Base-by-base conservation (phyloP, 2,797 vertebrate species). In the Karalla daura region DNA sequence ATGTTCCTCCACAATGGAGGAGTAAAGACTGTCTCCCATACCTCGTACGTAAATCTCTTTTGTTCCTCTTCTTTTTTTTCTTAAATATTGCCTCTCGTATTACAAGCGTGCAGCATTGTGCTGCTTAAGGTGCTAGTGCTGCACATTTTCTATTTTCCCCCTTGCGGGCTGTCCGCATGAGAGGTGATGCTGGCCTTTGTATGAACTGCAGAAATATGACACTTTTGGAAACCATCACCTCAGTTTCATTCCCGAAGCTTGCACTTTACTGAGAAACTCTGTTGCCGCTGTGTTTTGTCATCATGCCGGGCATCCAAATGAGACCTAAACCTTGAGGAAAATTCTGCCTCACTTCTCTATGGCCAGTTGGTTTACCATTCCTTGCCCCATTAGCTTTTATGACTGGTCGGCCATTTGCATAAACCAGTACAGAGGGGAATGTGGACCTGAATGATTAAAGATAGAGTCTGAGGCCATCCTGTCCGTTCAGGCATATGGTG, bases 151-250 rank as follows among this genome's bases (percentile, higher is more conserved):
- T 63, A 53, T 52, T 80, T 70, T 63, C 59, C 40, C n/a, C 20
- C 64, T 44, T 8, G 60, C 78, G 60, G 78, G 73, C 71, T 73
- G 63, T 74, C 54, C 18, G 44, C 44, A 33, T 23, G 45, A 72
- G 50, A 74, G 35, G 37, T n/a, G 28, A 61, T 32, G 0, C 30
- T 78, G 85, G 79, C 83, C 87, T 87, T 60, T 63, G 39, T 33
- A n/a, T 85, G 86, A 92, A 86, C 90, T 43, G 2, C 7, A 50
- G 65, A 89, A 91, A 86, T 80, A 76, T 80, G 63, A 85, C 86
- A 78, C 78, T 53, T n/a, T 78, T 63, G 63, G 71, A 84, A 81
- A 74, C 52, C 73, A 78, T 79, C 79, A 43, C n/a, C 62, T 70
- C 45, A 1, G 41, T 78, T 82, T 84, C 68, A 80, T 80, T 83